A percentile compares a stretch with the other conserved stretches of the same genome.
These are phyloP conservation scores for Haliclona indistincta DNA, from an alignment of 37 sponge, comb jelly and placozoan species.

Conservation along the genomic window DNA sequence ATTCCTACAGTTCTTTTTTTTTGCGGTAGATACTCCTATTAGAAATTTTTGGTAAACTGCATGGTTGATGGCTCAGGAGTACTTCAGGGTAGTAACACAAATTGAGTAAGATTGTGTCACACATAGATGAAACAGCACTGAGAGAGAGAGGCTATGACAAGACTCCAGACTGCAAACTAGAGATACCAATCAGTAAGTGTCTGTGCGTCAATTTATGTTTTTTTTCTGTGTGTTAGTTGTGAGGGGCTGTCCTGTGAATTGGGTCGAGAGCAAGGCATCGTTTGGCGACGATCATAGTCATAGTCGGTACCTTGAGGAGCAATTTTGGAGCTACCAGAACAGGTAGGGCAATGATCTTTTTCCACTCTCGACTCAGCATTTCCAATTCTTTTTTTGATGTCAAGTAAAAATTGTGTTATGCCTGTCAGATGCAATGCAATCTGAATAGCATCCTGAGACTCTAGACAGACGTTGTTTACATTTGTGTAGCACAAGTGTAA, in stretches of 20 bases:
- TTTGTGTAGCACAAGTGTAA: too few relatives aligned
- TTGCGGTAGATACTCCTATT: too few relatives aligned
- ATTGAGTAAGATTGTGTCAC: constrained; percentile 3
- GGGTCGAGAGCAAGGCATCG: constrained; percentile 93
- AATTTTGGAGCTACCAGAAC: constrained; percentile 87
- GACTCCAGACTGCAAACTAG: constrained; percentile 88
- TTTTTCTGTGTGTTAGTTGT: constrained; percentile 47
- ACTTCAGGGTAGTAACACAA: neutral
- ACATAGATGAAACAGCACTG: constrained; percentile 67
- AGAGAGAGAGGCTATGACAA: constrained; percentile 80
- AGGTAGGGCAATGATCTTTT: too few relatives aligned
- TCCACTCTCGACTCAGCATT: too few relatives aligned
- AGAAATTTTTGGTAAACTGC: too few relatives aligned
- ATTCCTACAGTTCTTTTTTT: too few relatives aligned
- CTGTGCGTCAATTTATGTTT: neutral
- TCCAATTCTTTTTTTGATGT: too few relatives aligned
- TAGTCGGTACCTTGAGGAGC: constrained; percentile 73
- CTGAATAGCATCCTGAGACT: too few relatives aligned
- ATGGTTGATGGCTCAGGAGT: too few relatives aligned
- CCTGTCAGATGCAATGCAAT: too few relatives aligned
- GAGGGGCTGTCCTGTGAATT: constrained; percentile 60
- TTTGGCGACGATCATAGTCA: constrained; percentile 83
- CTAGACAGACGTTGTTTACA: too few relatives aligned
- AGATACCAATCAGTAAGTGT: constrained; percentile 60
- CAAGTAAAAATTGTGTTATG: too few relatives aligned